These are phyloP conservation scores for Macrosoma leucophasiata DNA, from an alignment of 2,888 invertebrate species.

Conservation along the genomic window DNA sequence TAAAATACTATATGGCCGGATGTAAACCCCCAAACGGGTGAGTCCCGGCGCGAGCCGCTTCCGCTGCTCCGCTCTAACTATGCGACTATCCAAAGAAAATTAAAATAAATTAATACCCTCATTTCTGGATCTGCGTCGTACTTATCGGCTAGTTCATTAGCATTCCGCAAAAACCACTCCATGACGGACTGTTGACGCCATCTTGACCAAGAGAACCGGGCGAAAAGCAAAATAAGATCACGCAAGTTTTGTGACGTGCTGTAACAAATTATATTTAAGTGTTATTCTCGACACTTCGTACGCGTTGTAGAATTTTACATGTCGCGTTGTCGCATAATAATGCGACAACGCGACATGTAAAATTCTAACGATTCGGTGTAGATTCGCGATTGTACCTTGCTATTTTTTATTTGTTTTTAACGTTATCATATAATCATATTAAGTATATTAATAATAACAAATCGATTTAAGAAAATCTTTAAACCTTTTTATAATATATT, in stretches of 20 bases:
- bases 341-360: neutral
- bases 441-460: no score
- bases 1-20: no score
- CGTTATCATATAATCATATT: neutral
- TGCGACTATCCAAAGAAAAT: no score
- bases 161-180: conserved; percentile 38
- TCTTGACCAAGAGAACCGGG: conserved; percentile 33
- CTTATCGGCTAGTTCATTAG: conserved; percentile 21
- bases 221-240: conserved; percentile 35
- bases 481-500: no score
- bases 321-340: neutral
- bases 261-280: neutral
- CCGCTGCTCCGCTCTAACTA: no score
- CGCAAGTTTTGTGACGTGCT: conserved; percentile 31
- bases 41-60: no score
- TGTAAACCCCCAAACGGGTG: no score
- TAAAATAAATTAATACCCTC: conserved; percentile 24
- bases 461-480: no score
- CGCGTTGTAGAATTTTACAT: neutral
- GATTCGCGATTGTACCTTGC: no score
- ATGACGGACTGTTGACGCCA: conserved; percentile 41
- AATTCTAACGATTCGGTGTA: neutral
- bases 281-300: neutral
- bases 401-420: neutral
- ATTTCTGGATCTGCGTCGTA: conserved; percentile 22